A percentile compares a stretch with the other conserved stretches of the same genome.
phyloP scores from a whole-genome alignment of 2,888 invertebrate species.

The Lepidochitona cinerea region DNA sequence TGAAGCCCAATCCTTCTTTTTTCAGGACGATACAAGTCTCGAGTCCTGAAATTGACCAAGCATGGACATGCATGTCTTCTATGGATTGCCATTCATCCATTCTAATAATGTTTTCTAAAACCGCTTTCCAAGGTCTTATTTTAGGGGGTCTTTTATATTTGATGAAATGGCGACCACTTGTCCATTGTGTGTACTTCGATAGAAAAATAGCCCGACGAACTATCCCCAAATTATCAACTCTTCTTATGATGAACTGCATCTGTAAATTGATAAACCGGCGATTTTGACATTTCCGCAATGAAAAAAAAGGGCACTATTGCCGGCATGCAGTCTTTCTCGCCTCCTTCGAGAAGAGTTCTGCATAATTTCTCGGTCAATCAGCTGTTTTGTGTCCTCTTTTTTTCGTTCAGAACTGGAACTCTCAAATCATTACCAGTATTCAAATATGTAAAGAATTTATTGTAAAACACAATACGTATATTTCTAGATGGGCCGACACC shows the following conservation, averaged over 20 bases:
- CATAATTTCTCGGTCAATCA: too few relatives aligned
- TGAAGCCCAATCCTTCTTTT: slow-evolving; percentile 26
- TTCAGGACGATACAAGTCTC: slow-evolving; percentile 57
- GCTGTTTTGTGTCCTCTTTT: too few relatives aligned
- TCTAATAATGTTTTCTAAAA: background rate
- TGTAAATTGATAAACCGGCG: background rate
- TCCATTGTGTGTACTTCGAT: background rate
- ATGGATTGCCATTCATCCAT: slow-evolving; percentile 2
- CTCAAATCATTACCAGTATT: too few relatives aligned
- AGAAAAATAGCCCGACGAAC: background rate
- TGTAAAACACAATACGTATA: too few relatives aligned
- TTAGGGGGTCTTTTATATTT: background rate
- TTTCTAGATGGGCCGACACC: too few relatives aligned
- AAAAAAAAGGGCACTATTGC: background rate
- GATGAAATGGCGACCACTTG: background rate
- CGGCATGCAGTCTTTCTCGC: background rate
- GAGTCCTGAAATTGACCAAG: slow-evolving; percentile 61
- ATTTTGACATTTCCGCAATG: background rate
- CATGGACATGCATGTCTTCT: slow-evolving; percentile 14
- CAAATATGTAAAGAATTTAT: too few relatives aligned
- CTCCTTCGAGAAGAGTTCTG: background rate
- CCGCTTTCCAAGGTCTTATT: background rate
- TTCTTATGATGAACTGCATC: background rate
- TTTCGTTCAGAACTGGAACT: too few relatives aligned
- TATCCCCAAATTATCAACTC: background rate